phyloP scores from a whole-genome alignment of 2,113 vertebrate species.

The Pygoscelis antarcticus region DNA sequence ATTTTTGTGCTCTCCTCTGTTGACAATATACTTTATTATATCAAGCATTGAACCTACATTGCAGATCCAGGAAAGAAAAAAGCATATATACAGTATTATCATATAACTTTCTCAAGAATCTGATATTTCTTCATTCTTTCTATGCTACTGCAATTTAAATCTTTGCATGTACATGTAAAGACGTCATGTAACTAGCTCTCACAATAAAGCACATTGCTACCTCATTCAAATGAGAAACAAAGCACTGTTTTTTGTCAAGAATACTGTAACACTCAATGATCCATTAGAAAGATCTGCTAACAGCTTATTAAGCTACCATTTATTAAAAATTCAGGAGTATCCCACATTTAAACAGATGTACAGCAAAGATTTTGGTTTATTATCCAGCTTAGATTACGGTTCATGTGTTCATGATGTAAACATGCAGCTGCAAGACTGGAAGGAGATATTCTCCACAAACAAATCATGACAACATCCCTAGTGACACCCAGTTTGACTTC shows the following conservation, averaged over 20 bases:
- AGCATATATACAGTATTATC: neutral
- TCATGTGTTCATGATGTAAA: neutral
- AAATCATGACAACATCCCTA: neutral
- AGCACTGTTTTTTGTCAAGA: neutral
- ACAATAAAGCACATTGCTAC: neutral
- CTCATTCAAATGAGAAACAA: neutral
- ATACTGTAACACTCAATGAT: neutral
- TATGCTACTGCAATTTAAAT: neutral
- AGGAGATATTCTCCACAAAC: neutral
- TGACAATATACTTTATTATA: conserved; percentile 96
- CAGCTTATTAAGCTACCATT: neutral
- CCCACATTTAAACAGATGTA: neutral
- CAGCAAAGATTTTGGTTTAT: neutral
- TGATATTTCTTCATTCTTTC: neutral
- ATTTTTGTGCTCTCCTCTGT: conserved; percentile 89
- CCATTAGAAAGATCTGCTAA: neutral
- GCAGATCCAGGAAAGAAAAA: neutral
- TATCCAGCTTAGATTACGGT: neutral
- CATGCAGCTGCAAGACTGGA: neutral
- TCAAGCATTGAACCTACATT: conserved; percentile 95
- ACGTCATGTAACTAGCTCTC: neutral
- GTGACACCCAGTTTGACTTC: neutral
- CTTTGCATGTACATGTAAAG: neutral
- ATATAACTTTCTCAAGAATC: neutral
- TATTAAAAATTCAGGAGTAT: neutral